These are phyloP conservation scores for Theristicus caerulescens DNA, from an alignment of 2,113 vertebrate genomes.

Conservation along the genomic window DNA sequence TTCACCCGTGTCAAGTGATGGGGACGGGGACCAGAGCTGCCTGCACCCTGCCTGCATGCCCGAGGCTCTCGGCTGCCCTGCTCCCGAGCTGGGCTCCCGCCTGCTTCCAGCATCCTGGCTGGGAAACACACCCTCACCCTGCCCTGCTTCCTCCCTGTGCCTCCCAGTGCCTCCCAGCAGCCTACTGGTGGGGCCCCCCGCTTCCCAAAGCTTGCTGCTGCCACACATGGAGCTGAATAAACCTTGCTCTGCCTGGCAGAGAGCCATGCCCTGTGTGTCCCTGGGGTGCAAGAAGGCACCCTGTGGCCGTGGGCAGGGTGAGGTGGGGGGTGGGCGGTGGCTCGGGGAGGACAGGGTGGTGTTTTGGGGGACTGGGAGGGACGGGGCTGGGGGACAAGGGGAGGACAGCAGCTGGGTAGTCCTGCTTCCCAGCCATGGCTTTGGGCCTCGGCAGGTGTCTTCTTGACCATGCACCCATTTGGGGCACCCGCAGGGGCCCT, in stretches of 20 bases:
- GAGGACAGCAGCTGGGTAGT: background rate
- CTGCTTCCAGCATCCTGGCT: background rate
- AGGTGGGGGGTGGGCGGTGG: background rate
- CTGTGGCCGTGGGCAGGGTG: background rate
- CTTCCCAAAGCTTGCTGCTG: background rate
- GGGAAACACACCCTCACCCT: background rate
- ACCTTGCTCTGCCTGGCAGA: background rate
- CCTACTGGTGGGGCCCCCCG: accelerated
- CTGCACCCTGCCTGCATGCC: background rate
- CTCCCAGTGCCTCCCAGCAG: background rate
- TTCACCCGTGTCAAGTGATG: background rate
- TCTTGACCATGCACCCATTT: background rate
- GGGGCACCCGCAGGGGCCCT: too few relatives aligned
- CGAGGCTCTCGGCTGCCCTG: background rate
- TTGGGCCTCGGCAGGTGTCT: background rate
- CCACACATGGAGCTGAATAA: background rate
- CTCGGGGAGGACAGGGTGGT: accelerated
- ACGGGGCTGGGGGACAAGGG: accelerated
- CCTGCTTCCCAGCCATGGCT: background rate
- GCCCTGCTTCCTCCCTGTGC: background rate
- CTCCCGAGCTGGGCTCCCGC: background rate
- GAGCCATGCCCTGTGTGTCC: background rate
- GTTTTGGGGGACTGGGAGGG: background rate
- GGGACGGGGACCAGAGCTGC: background rate
- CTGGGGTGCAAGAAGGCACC: background rate